Conservation (phyloP, 2,888 invertebrate genomes). For the Eilema caniola region DNA sequence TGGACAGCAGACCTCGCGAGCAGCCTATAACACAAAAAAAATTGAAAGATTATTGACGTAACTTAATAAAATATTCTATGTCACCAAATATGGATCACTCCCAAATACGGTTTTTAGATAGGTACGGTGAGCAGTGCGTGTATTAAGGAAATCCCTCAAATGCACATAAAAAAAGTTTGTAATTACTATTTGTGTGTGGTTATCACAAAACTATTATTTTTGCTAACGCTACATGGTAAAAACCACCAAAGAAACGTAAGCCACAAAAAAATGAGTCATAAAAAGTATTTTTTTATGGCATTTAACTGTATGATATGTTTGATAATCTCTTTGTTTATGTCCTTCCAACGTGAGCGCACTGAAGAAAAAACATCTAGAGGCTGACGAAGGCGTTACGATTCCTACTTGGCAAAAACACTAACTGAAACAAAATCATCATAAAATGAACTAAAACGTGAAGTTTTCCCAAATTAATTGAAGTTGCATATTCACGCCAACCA, state of each 20-base stretch:
- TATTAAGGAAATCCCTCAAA: background rate
- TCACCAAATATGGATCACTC: no score
- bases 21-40: no score
- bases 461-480: no score
- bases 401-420: background rate
- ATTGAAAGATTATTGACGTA: no score
- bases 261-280: slow-evolving; percentile 53
- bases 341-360: slow-evolving; percentile 27
- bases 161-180: background rate
- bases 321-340: slow-evolving; percentile 41
- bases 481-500: no score
- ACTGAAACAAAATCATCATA: background rate
- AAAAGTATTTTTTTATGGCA: slow-evolving; percentile 53
- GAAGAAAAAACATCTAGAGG: slow-evolving; percentile 10
- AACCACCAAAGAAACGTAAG: slow-evolving; percentile 36
- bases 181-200: background rate
- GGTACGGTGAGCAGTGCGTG: no score
- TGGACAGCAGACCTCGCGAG: no score
- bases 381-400: background rate
- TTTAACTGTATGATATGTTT: slow-evolving; percentile 44
- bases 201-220: background rate
- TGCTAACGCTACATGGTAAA: slow-evolving; percentile 40
- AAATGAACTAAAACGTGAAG: no score
- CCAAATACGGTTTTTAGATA: no score
- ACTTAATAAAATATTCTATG: no score